Evolutionary conservation across 2,888 invertebrate genomes (phyloP).

Genomic region (Venusia cambrica): DNA sequence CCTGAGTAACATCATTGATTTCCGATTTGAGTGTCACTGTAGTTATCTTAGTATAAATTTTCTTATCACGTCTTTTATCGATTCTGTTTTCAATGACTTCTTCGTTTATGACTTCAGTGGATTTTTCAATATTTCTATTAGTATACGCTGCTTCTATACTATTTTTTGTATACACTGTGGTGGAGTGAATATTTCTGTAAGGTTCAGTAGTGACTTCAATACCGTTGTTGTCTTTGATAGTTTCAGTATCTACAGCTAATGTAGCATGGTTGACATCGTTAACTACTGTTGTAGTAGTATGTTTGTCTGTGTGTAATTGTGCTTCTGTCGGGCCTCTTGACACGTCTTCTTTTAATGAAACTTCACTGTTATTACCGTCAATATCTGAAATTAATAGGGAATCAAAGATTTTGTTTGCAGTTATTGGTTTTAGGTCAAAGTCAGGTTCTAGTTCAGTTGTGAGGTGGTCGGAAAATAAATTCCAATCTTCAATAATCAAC

Average conservation of each 20-base stretch:
- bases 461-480: no score
- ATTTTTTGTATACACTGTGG: no score
- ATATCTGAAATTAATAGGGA: no score
- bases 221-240: constrained; percentile 3
- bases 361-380: constrained; percentile 52
- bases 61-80: constrained; percentile 4
- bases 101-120: no score
- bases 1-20: constrained; percentile 1
- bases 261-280: constrained; percentile 6
- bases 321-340: neutral
- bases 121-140: no score
- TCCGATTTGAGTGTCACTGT: neutral
- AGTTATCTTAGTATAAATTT: constrained; percentile 1
- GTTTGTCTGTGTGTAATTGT: neutral
- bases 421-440: neutral
- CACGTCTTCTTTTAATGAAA: constrained; percentile 20
- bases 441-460: no score
- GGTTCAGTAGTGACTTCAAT: constrained; percentile 6
- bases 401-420: no score
- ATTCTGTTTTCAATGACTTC: constrained; percentile 3
- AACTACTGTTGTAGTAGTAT: neutral
- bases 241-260: neutral
- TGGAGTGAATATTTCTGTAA: neutral
- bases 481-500: no score
- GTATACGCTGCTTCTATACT: no score